Percentiles rank a stretch among this genome's conserved stretches.
These are phyloP conservation scores for Mystacornis crossleyi DNA, from an alignment of 2,113 vertebrate species.

Conservation along the genomic window DNA sequence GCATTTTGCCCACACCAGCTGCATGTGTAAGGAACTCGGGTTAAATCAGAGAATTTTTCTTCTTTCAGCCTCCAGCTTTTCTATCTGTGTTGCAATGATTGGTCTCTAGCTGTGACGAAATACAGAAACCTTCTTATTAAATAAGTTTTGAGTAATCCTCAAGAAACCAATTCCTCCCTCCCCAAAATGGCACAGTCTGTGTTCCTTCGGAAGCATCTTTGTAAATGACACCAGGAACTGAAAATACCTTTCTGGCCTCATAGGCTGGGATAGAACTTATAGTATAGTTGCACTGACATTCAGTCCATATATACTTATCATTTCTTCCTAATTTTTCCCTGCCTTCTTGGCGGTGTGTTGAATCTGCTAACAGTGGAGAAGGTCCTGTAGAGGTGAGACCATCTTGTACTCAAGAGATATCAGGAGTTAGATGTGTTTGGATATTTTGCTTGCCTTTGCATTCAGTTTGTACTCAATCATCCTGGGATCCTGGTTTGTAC, in stretches of 20 bases:
- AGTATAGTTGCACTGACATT: background rate
- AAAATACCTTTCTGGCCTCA: background rate
- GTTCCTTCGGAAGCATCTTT: background rate
- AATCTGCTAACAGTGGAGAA: background rate
- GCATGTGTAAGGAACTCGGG: background rate
- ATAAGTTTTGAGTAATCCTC: background rate
- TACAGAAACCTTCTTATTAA: background rate
- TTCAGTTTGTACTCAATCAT: background rate
- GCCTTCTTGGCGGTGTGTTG: background rate
- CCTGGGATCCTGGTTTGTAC: background rate
- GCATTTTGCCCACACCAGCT: background rate
- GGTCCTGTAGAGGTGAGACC: background rate
- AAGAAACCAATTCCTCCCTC: background rate
- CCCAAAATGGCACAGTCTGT: background rate
- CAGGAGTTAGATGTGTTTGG: background rate
- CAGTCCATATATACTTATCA: background rate
- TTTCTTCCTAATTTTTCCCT: background rate
- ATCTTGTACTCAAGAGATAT: background rate
- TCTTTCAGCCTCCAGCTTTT: background rate
- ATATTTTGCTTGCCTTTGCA: background rate
- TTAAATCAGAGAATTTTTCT: background rate
- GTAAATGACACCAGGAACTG: background rate
- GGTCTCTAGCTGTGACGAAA: slow-evolving; percentile 2
- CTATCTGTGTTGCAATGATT: background rate
- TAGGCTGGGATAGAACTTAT: background rate